phyloP scores from a whole-genome alignment of 2,797 vertebrate genomes.

The Pachyuromys duprasi region DNA sequence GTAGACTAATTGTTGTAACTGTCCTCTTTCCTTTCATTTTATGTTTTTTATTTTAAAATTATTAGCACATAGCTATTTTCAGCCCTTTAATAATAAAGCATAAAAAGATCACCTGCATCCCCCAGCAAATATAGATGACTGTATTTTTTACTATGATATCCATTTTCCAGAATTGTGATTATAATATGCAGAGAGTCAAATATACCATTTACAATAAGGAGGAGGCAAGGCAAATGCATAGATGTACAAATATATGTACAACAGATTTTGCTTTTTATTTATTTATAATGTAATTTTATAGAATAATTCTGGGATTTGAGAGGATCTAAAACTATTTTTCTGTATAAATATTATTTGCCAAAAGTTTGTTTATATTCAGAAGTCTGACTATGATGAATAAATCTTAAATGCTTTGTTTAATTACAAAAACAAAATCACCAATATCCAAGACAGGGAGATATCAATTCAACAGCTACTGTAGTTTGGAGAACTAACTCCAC shows the following conservation, averaged over 20 bases:
- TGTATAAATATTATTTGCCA: slow-evolving; percentile 92
- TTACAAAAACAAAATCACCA: slow-evolving; percentile 87
- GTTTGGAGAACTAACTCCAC: slow-evolving; percentile 84
- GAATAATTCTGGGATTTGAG: slow-evolving; percentile 90
- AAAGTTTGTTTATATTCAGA: slow-evolving; percentile 91
- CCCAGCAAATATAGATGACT: slow-evolving; percentile 88
- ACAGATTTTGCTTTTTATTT: slow-evolving; percentile 92
- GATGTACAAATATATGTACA: slow-evolving; percentile 89
- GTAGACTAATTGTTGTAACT: slow-evolving; percentile 87
- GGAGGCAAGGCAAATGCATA: slow-evolving; percentile 88
- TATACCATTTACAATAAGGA: slow-evolving; percentile 88
- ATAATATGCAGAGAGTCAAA: slow-evolving; percentile 88
- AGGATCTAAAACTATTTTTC: slow-evolving; percentile 91
- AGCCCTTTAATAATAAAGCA: slow-evolving; percentile 86
- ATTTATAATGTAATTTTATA: slow-evolving; percentile 92
- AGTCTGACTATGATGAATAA: slow-evolving; percentile 89
- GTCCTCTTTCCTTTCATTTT: slow-evolving; percentile 87
- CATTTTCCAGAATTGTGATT: slow-evolving; percentile 88
- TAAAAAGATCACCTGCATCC: slow-evolving; percentile 86
- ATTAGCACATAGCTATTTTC: slow-evolving; percentile 87
- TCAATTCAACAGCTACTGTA: slow-evolving; percentile 84
- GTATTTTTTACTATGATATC: slow-evolving; percentile 90
- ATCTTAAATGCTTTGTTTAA: slow-evolving; percentile 91
- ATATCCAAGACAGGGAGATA: slow-evolving; percentile 88
- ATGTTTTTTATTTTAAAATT: slow-evolving; percentile 87